Base-by-base conservation (phyloP, 2,888 invertebrate genomes). In the Frankliniella fusca region DNA sequence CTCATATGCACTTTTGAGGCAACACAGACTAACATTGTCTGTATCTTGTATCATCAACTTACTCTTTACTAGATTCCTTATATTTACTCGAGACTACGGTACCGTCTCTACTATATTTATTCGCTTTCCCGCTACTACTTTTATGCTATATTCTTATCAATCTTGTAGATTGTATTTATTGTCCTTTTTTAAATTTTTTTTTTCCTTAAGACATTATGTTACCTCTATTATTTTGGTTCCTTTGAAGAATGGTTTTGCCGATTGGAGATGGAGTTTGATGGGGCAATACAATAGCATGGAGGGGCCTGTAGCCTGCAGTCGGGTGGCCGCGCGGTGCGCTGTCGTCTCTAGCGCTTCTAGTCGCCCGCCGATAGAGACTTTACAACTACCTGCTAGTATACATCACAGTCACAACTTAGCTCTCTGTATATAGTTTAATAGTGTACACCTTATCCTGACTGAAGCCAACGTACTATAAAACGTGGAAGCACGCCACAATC, bases 41-140 rank as follows among this genome's bases (percentile, higher is more conserved):
- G 27, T 76, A 76, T 76, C 27, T 76, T 27, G 23, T 76, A 76
- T 27, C 70, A 12, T 27, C 27, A 23, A 76, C 70, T 76, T 76
- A 76, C 70, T 27, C 70, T 23, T 76, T 76, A 76, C 70, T 76
- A 76, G 70, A 27, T 76, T 76, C 70, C 70, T 76, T 76, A 76
- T 76, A 76, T 76, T 76, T 76, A 76, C 27, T 76, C 23, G 70
- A 12, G 70, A 76, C 23, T 76, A 76, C 70, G 27, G 70, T 76
- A 76, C 70, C 70, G 70, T 76, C 70, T 76, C 27, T 76, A 76
- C 70, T 76, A 76, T 76, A 76, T 76, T 76, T 76, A 76, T 76
- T 76, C 70, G 70, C 70, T 76, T 76, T n/a, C 70, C 70, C 70
- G 70, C 70, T 76, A 76, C 70, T 76, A 76, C 27, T 76, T 27